phyloP scores from a whole-genome alignment of 2,888 invertebrate species.

The Synanthedon myopaeformis region DNA sequence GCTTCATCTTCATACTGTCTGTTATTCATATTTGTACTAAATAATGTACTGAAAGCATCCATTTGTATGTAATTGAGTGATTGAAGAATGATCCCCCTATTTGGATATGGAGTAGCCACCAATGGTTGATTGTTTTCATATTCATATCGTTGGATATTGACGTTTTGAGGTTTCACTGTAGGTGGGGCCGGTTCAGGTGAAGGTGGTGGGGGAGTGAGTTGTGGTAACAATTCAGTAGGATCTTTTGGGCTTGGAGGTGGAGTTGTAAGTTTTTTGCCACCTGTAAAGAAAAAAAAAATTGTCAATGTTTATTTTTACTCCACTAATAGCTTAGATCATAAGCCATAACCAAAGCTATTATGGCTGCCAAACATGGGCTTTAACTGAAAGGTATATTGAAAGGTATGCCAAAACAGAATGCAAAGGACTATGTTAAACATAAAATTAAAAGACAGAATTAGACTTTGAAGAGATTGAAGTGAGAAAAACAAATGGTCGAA shows the following conservation, averaged over 20 bases:
- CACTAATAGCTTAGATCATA: no score
- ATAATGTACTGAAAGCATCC: slow-evolving; percentile 58
- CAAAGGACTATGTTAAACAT: no score
- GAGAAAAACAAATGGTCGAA: no score
- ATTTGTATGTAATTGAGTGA: slow-evolving; percentile 64
- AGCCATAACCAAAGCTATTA: no score
- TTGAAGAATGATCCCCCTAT: slow-evolving; percentile 52
- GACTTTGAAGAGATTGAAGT: no score
- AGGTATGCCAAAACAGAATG: no score
- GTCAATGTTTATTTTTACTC: no score
- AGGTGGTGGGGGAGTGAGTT: slow-evolving; percentile 2
- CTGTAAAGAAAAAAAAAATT: slow-evolving; percentile 11
- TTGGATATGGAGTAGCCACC: slow-evolving; percentile 46
- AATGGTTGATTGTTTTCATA: slow-evolving; percentile 15
- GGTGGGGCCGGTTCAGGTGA: slow-evolving; percentile 2
- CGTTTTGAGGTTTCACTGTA: slow-evolving; percentile 11
- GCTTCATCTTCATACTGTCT: slow-evolving; percentile 12
- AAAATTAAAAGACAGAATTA: no score
- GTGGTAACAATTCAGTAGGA: slow-evolving; percentile 12
- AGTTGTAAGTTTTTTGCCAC: slow-evolving; percentile 23
- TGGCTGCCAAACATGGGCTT: no score
- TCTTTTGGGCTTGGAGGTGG: slow-evolving; percentile 10
- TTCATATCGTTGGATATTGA: slow-evolving; percentile 12
- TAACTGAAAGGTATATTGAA: no score
- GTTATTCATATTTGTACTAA: slow-evolving; percentile 24